phyloP scores from a whole-genome alignment of 2,113 vertebrate genomes.

The Rattus rattus region DNA sequence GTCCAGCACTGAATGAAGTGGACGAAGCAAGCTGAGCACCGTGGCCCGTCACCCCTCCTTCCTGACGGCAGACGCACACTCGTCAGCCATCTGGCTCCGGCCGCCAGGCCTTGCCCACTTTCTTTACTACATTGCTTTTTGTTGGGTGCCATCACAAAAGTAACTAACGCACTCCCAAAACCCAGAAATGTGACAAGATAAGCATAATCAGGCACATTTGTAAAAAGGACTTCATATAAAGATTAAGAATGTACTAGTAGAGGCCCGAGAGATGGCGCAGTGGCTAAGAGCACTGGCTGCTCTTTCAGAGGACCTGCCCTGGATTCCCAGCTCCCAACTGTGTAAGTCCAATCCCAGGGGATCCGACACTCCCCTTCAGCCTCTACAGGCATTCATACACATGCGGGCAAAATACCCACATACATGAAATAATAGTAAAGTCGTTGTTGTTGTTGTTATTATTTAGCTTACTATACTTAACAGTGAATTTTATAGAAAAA shows the following conservation, averaged over 20 bases:
- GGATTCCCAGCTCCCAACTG: not conserved
- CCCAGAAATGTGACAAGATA: constrained; percentile 32
- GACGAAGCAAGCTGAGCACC: not conserved
- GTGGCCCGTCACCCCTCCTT: not conserved
- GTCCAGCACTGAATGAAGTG: not conserved
- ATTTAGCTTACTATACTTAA: constrained; percentile 45
- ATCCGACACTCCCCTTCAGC: not conserved
- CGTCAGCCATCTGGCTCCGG: not conserved
- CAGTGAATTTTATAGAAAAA: constrained; percentile 21
- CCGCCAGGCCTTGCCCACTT: too few species aligned
- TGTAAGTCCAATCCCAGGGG: not conserved
- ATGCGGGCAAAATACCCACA: not conserved
- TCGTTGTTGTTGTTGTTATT: not conserved
- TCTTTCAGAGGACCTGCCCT: not conserved
- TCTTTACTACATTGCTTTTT: not conserved
- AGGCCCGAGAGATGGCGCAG: not conserved
- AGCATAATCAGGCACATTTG: not conserved
- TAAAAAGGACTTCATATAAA: constrained; percentile 29
- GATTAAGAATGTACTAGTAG: not conserved
- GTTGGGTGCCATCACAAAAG: not conserved
- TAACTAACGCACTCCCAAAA: not conserved
- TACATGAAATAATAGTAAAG: not conserved
- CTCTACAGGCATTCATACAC: not conserved
- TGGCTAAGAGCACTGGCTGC: not conserved
- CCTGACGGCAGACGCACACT: not conserved